Conservation (phyloP, 2,113 vertebrate species). For the Corythaixoides concolor region DNA sequence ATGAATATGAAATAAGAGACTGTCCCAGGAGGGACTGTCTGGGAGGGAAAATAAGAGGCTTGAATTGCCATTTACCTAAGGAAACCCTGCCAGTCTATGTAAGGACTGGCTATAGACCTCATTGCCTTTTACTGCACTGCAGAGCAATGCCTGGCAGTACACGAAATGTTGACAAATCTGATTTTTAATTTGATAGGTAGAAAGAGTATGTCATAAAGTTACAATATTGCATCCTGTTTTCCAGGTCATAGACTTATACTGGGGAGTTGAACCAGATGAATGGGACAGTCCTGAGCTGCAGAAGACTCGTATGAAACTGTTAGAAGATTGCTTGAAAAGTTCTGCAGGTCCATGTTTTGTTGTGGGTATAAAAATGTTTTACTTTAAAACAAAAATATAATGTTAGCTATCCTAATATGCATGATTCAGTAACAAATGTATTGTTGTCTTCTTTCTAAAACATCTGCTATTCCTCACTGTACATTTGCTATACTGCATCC, state of each 20-base stretch:
- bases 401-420: background rate
- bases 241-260: conserved; percentile 97
- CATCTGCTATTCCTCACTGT: background rate
- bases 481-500: background rate
- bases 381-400: conserved; percentile 9
- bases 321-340: conserved; percentile 96
- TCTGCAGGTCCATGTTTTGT: conserved; percentile 98
- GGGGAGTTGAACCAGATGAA: conserved; percentile 91
- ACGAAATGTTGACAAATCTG: background rate
- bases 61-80: background rate
- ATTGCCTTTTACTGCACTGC: background rate
- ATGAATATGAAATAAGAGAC: background rate
- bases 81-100: background rate
- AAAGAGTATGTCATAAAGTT: background rate
- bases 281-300: conserved; percentile 96
- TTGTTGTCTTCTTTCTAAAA: background rate
- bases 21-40: background rate
- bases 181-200: background rate
- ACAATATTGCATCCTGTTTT: background rate
- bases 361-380: conserved; percentile 87
- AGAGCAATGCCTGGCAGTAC: background rate
- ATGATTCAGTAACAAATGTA: background rate
- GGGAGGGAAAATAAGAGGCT: background rate
- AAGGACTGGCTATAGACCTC: background rate
- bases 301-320: conserved; percentile 90